Evolutionary conservation across 2,888 invertebrate species (phyloP).

Genomic region (Orchesellides sinensis): DNA sequence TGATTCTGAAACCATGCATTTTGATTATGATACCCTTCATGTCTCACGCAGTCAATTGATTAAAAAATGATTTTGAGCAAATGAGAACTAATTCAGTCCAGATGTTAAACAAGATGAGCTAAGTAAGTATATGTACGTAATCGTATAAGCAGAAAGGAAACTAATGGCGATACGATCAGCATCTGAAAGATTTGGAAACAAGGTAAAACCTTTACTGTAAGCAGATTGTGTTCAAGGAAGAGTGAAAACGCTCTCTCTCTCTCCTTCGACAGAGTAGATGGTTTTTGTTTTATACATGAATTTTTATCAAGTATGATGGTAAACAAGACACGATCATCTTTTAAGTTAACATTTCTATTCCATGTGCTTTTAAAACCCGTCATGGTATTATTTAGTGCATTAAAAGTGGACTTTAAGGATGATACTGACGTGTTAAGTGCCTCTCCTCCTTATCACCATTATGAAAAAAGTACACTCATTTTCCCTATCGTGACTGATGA

Average conservation of each 20-base stretch:
- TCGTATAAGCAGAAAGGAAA: not conserved
- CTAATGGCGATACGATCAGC: not conserved
- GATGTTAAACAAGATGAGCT: slow-evolving; percentile 7
- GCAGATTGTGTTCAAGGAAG: no score
- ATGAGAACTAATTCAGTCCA: not conserved
- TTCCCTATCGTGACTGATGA: slow-evolving; percentile 15
- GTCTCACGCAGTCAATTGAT: not conserved
- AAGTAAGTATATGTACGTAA: not conserved
- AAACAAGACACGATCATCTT: no score
- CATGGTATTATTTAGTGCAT: no score
- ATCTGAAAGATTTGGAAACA: no score
- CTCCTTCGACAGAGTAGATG: no score
- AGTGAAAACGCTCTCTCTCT: no score
- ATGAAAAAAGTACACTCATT: slow-evolving; percentile 11
- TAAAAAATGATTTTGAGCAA: not conserved
- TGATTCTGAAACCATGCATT: not conserved
- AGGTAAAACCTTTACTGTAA: no score
- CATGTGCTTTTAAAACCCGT: no score
- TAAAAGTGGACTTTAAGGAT: slow-evolving; percentile 6
- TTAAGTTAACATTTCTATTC: no score
- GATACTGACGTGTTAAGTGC: not conserved
- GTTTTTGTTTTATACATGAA: no score
- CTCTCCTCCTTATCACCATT: slow-evolving; percentile 4
- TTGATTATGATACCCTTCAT: not conserved
- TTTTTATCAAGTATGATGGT: no score